A percentile compares a stretch with the other conserved stretches of the same genome.
phyloP scores from a whole-genome alignment of 1,140 invertebrate genomes.

The Leptinotarsa lineolata region DNA sequence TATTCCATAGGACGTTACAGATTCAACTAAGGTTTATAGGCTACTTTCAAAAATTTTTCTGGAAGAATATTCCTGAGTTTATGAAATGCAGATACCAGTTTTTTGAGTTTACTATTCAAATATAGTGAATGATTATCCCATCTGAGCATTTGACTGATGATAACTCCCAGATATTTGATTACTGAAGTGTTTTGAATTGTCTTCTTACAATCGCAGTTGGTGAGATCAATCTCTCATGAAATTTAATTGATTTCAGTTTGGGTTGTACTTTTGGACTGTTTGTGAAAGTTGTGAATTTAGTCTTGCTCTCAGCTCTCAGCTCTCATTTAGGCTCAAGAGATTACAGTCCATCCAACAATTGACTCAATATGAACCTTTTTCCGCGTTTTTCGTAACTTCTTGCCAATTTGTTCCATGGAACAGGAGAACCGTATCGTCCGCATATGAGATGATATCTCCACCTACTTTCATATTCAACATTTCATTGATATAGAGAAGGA shows the following conservation, averaged over 20 bases:
- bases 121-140: conserved; percentile 4
- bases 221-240: conserved; percentile 10
- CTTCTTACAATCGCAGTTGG: conserved; percentile 11
- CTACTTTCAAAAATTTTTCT: no score
- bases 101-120: conserved; percentile 13
- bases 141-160: not conserved
- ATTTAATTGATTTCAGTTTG: conserved; percentile 10
- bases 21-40: no score
- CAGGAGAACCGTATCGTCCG: no score
- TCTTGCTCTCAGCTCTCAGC: no score
- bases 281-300: conserved; percentile 8
- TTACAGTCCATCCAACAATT: conserved; percentile 13
- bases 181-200: not conserved
- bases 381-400: no score
- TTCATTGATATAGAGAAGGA: no score
- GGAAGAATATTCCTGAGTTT: no score
- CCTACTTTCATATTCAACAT: no score
- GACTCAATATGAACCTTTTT: conserved; percentile 10
- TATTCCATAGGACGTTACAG: no score
- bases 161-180: conserved; percentile 12
- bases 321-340: conserved; percentile 17
- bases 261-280: conserved; percentile 12
- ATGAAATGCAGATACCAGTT: no score
- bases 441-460: no score
- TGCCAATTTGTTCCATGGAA: no score